Conservation (phyloP, 2,113 vertebrate genomes). For the Dasyurus viverrinus region DNA sequence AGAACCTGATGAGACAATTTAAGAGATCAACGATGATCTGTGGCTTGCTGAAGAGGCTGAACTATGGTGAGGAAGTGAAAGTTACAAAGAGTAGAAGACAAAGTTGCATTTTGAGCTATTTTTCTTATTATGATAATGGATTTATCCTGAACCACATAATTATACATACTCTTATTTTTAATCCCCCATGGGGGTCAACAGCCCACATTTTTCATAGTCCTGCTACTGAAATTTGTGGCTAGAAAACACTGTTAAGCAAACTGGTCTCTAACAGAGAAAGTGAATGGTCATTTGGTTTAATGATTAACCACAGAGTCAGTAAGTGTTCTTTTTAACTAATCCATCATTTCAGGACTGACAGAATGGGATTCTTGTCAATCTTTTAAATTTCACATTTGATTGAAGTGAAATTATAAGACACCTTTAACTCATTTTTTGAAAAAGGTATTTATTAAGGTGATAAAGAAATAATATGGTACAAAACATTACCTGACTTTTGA, state of each 20-base stretch:
- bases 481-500: too few relatives aligned
- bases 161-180: neutral
- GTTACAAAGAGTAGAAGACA: neutral
- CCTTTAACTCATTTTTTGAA: neutral
- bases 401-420: conserved; percentile 16
- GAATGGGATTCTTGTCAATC: neutral
- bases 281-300: neutral
- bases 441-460: neutral
- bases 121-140: neutral
- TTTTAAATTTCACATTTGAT: conserved; percentile 25
- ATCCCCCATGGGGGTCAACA: neutral
- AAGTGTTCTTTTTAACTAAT: neutral
- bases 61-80: neutral
- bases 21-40: neutral
- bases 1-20: neutral
- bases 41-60: neutral
- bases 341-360: neutral
- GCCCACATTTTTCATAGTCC: neutral
- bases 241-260: neutral
- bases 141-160: neutral
- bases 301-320: neutral
- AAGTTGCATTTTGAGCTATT: neutral
- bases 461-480: neutral
- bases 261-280: neutral
- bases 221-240: neutral